Evolutionary conservation across 2,888 invertebrate species (phyloP), one percentile per base, ranked within the genome.

Genomic region (Lymantria dispar): DNA sequence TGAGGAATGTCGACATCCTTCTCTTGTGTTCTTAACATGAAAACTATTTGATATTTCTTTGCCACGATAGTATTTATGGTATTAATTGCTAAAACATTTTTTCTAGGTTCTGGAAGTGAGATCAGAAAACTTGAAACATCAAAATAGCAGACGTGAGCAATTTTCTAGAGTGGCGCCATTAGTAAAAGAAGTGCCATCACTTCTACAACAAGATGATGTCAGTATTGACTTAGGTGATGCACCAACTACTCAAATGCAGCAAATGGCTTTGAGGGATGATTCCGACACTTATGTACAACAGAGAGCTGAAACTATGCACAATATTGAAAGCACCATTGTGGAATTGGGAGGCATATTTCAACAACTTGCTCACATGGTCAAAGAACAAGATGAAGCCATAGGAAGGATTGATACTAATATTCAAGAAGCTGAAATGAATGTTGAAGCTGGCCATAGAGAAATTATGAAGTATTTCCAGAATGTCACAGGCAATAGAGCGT

Each of bases 341-440:
- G 99, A 99, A 85, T 91, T 99, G 43, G 99, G 99, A n/a, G 97
- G 98, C 10, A 99, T 99, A 77, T 99, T 99, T 84, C 97, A 97
- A 74, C 98, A 99, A 84, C 82, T 98, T 63, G 98, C 98, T 5
- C 96, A 96, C 75, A 98, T 99, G 98, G 99, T 99, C 2, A 97
- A 98, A 77, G 98, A 99, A 80, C 98, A 99, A 83, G 99, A 99
- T 81, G 99, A 99, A 92, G 97, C 98, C 90, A 98, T 99, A 7
- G 97, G 98, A 73, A 94, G 99, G 78, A 99, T 99, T 83, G 99
- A 99, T 91, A 94, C 97, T 10, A 99, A 99, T 87, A 96, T 99
- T 50, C 97, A 98, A 80, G 98, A 98, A 80, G 95, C 99, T 0
- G 96, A 97, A 81, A 84, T 99, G 78, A 99, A 99, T 90, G 98